Base-by-base conservation (phyloP, 2,888 invertebrate genomes). In the Drepanosiphum platanoidis region DNA sequence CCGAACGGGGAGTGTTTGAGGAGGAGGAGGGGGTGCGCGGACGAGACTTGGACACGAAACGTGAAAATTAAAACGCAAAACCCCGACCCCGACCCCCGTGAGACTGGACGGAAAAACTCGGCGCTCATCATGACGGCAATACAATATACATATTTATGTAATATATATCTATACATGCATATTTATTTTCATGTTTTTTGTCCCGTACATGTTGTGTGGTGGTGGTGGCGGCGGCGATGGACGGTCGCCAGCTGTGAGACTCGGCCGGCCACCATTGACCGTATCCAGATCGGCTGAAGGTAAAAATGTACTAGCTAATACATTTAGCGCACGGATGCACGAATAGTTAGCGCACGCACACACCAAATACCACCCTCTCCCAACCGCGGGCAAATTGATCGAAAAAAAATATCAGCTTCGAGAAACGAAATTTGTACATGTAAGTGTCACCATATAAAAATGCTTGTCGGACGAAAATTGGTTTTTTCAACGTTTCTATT, bases 241-340 rank as follows among this genome's bases (percentile, higher is more conserved):
- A 36, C 36, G 36, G 36, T 27, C 61, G 3, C 5, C 72, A 91
- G 91, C 91, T 89, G 89, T 91, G 88, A 90, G 90, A 89, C 90
- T 91, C 88, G 90, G 90, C 88, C 90, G 91, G 88, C 90, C 88
- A 80, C 87, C 90, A 89, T 89, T 90, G 88, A 90, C 90, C 89
- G 90, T 90, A 89, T 89, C 90, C 89, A 89, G 89, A 88, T 90
- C 90, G 87, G 88, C 90, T 88, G 90, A 91, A 90, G 91, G 90
- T 91, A 90, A 90, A 86, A 66, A 75, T 58, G 75, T 77, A 84
- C 36, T 77, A 68, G 84, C 84, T 68, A 84, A 84, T 77, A 68
- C 84, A 52, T 84, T 84, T 84, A 84, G 84, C 84, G 84, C 84
- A 84, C 84, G 84, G 84, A 84, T 84, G 84, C 84, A 84, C 84